Evolutionary conservation across 2,797 vertebrate species (phyloP), one percentile per base, ranked within the genome.

Genomic region (Gymnothorax javanicus): DNA sequence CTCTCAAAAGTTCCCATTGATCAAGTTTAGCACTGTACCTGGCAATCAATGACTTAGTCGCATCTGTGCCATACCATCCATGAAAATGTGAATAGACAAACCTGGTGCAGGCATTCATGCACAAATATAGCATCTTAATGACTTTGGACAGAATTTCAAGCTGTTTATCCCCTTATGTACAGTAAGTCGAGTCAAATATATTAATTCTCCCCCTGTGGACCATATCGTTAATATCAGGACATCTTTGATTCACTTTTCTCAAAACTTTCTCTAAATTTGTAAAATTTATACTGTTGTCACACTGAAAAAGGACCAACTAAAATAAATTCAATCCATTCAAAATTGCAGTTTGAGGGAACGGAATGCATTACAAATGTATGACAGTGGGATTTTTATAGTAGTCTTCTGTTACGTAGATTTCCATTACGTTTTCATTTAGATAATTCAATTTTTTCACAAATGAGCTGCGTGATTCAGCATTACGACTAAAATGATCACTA

Each of bases 141-240:
- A 88, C 91, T 93, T 90, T 87, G 85, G 94, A 94, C 93, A 94
- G 92, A 58, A 67, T 83, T 77, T 83, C 88, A 71, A 57, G 87
- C 87, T 91, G 87, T 88, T 91, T 91, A 85, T 86, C 90, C 89
- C 83, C 83, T 77, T 84, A 83, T 88, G 90, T 43, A 43, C 33
- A 43, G 33, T 88, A 91, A 93, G 89, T 89, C 90, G 88, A 91
- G 91, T 94, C 93, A 90, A 75, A 94, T 95, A 91, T 87, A 89
- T 93, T 90, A 92, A 92, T 93, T 82, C 62, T 90, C 92, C 92
- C 89, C 93, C 93, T 91, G 91, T 43, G 83, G 93, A 57, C 86
- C 87, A 75, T 43, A 54, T 25, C 85, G 88, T 93, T 93, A 85
- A 93, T 93, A 69, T 56, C 57, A 73, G 27, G 56, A 82, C 79